phyloP scores from a whole-genome alignment of 2,113 vertebrate genomes.

The Equus quagga region DNA sequence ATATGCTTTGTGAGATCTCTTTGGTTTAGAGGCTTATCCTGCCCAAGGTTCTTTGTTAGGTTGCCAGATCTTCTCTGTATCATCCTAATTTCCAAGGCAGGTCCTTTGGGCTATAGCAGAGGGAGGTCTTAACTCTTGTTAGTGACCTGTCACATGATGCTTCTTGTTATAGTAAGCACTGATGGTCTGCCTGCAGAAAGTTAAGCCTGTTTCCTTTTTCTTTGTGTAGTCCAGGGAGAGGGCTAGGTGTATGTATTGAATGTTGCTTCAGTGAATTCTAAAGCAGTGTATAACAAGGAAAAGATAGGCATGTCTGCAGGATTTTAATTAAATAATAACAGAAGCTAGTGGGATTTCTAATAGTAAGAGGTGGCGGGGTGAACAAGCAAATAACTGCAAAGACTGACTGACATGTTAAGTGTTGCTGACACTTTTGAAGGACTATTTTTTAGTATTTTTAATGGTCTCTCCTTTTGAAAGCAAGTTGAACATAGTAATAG shows the following conservation, averaged over 20 bases:
- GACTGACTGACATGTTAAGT: background rate
- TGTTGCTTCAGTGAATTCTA: background rate
- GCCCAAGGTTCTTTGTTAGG: background rate
- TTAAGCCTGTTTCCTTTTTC: background rate
- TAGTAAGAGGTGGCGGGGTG: background rate
- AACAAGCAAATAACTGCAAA: background rate
- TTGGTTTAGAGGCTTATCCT: background rate
- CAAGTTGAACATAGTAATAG: background rate
- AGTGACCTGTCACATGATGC: background rate
- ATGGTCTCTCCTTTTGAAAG: constrained; percentile 2
- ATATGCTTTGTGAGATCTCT: background rate
- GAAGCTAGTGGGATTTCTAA: background rate
- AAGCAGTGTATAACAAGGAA: background rate
- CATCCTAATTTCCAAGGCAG: background rate
- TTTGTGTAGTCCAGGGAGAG: background rate
- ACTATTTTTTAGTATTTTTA: background rate
- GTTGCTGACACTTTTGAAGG: background rate
- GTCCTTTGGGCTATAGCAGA: background rate
- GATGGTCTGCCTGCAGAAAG: background rate
- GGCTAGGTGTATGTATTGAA: background rate
- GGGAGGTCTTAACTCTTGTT: background rate
- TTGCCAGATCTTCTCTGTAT: constrained; percentile 17
- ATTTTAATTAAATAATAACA: background rate
- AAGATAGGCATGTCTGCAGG: background rate
- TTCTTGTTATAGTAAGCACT: background rate